Evolutionary conservation across 2,888 invertebrate genomes (phyloP).

Genomic region (Diaperis boleti): DNA sequence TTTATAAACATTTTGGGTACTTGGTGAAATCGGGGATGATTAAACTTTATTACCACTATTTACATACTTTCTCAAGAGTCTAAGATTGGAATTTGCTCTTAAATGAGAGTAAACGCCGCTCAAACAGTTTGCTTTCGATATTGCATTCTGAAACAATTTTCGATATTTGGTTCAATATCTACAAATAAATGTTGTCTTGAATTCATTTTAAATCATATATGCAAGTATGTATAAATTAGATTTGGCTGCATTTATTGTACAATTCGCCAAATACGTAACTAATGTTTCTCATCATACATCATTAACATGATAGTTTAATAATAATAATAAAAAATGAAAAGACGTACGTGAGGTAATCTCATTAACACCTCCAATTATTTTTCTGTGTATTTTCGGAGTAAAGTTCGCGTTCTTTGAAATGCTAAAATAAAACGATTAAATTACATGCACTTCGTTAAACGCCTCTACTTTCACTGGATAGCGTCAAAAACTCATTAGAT

Average conservation of each 20-base stretch:
- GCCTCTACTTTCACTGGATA: conserved; percentile 34
- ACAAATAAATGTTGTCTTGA: too few species aligned
- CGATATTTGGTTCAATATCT: conserved; percentile 30
- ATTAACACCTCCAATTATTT: background rate
- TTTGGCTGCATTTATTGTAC: background rate
- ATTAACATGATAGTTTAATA: background rate
- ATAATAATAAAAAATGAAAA: background rate
- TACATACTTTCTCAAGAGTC: conserved; percentile 7
- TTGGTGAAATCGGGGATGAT: background rate
- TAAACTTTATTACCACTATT: conserved; percentile 3
- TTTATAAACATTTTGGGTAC: too few species aligned
- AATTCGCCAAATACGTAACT: background rate
- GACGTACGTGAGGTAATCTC: too few species aligned
- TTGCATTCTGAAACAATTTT: conserved; percentile 21
- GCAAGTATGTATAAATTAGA: background rate
- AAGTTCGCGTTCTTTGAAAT: conserved; percentile 8
- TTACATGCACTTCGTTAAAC: conserved; percentile 40
- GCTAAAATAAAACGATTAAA: conserved; percentile 37
- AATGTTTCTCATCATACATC: background rate
- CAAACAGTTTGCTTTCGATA: background rate
- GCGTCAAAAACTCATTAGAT: conserved; percentile 43
- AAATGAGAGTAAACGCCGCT: background rate
- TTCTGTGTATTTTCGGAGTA: background rate
- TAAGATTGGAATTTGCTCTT: conserved; percentile 7
- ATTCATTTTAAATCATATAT: too few species aligned